These are phyloP conservation scores for Morus bassanus DNA, from an alignment of 2,797 vertebrate genomes.

Conservation along the genomic window DNA sequence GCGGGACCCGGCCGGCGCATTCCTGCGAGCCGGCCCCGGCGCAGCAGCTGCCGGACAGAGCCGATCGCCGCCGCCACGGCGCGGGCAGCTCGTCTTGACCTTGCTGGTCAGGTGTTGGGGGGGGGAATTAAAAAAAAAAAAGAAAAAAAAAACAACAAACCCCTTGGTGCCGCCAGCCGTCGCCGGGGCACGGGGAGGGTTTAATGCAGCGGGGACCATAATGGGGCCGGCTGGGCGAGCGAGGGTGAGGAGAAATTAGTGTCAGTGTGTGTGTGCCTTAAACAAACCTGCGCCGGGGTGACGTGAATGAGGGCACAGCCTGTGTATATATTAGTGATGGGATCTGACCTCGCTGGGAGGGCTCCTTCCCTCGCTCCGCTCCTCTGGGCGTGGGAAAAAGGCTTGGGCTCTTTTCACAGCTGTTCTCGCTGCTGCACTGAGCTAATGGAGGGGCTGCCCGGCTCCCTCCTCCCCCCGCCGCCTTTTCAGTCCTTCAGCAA, in stretches of 20 bases:
- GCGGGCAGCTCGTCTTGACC: background rate
- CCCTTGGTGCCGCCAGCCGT: background rate
- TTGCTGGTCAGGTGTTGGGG: background rate
- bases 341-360: constrained; percentile 87
- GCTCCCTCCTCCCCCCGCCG: constrained; percentile 63
- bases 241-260: constrained; percentile 72
- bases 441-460: constrained; percentile 80
- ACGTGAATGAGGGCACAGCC: constrained; percentile 81
- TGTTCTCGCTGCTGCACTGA: constrained; percentile 87
- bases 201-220: background rate
- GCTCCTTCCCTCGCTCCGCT: constrained; percentile 78
- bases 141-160: no score
- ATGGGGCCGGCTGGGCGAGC: constrained; percentile 32
- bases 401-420: constrained; percentile 92
- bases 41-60: constrained; percentile 33
- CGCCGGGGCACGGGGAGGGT: background rate
- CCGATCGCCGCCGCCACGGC: background rate
- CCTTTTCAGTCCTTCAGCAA: constrained; percentile 79
- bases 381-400: constrained; percentile 93
- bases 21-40: background rate
- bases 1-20: background rate
- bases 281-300: constrained; percentile 83
- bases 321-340: constrained; percentile 86
- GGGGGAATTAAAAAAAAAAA: background rate
- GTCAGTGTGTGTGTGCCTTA: constrained; percentile 82